These are phyloP conservation scores for Peromyscus attwateri DNA, from an alignment of 2,797 vertebrate genomes.

Conservation along the genomic window DNA sequence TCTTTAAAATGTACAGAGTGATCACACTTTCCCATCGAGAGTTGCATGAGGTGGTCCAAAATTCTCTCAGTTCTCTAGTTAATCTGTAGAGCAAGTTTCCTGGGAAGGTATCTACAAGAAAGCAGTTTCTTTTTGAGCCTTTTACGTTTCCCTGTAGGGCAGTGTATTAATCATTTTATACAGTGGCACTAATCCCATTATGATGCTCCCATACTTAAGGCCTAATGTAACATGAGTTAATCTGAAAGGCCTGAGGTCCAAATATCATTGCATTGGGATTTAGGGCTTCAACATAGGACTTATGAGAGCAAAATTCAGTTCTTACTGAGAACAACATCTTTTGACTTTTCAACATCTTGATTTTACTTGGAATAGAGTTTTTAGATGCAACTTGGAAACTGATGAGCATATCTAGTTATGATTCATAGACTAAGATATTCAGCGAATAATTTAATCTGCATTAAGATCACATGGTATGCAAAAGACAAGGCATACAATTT, in stretches of 20 bases:
- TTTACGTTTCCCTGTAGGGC: not conserved
- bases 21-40: not conserved
- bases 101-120: not conserved
- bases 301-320: not conserved
- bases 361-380: not conserved
- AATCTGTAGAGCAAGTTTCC: not conserved
- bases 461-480: too few species aligned
- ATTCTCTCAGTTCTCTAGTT: not conserved
- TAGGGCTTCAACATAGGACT: not conserved
- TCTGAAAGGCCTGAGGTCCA: not conserved
- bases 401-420: not conserved
- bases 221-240: not conserved
- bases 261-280: not conserved
- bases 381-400: not conserved
- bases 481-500: not conserved
- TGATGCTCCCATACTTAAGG: not conserved
- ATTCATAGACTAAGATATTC: not conserved
- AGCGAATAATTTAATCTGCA: too few species aligned
- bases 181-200: not conserved
- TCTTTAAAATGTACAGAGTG: not conserved
- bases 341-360: conserved; percentile 33
- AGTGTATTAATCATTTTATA: not conserved
- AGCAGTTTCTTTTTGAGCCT: not conserved
- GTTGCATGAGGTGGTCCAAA: not conserved
- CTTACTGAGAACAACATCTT: not conserved